Evolutionary conservation across 2,888 invertebrate genomes (phyloP).

Genomic region (Platypus cylindrus): DNA sequence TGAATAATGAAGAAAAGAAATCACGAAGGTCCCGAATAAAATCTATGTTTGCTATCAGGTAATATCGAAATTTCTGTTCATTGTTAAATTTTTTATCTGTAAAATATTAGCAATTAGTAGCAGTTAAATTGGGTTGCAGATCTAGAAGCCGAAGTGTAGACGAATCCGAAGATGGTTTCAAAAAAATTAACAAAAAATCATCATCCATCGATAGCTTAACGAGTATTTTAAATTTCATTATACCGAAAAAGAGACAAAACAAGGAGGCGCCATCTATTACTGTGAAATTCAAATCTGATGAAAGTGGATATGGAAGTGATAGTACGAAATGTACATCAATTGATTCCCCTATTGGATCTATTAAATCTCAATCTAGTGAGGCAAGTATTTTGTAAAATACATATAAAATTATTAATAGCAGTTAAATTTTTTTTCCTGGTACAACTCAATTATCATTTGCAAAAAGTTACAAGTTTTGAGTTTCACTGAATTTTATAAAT

Average conservation of each 20-base stretch:
- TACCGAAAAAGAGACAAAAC: constrained; percentile 25
- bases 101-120: constrained; percentile 1
- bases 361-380: constrained; percentile 23
- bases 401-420: not conserved
- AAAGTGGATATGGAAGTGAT: constrained; percentile 49
- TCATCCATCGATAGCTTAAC: constrained; percentile 29
- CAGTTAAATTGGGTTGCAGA: constrained; percentile 2
- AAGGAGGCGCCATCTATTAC: constrained; percentile 21
- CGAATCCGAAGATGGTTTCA: constrained; percentile 22
- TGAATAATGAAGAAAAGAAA: constrained; percentile 25
- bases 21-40: constrained; percentile 24
- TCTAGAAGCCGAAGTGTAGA: constrained; percentile 29
- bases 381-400: constrained; percentile 4
- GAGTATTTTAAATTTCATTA: constrained; percentile 28
- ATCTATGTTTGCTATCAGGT: constrained; percentile 20
- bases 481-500: no score
- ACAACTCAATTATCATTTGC: no score
- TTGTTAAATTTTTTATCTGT: not conserved
- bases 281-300: constrained; percentile 33
- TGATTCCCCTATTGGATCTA: constrained; percentile 40
- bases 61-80: constrained; percentile 8
- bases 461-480: no score
- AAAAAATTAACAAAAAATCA: constrained; percentile 21
- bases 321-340: constrained; percentile 40
- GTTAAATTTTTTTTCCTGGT: not conserved